A percentile compares a stretch with the other conserved stretches of the same genome.
phyloP scores from a whole-genome alignment of 2,888 invertebrate genomes.

The Caenorhabditis sulstoni region DNA sequence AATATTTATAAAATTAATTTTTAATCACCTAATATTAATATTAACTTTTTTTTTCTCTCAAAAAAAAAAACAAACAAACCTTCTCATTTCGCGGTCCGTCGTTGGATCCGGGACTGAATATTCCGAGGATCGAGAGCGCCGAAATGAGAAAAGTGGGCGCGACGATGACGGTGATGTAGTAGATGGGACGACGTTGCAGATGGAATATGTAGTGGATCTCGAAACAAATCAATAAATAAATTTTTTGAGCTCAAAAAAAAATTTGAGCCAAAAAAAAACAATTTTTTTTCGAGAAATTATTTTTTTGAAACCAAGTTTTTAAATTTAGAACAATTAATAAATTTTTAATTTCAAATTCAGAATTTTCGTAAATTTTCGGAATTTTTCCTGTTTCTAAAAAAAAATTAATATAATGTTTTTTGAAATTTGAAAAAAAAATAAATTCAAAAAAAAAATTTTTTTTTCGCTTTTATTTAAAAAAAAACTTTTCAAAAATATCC shows the following conservation, averaged over 20 bases:
- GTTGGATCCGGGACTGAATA: conserved; percentile 75
- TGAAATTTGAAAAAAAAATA: too few relatives aligned
- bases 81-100: conserved; percentile 77
- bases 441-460: conserved; percentile 30
- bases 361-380: not conserved
- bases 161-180: conserved; percentile 78
- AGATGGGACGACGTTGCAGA: conserved; percentile 74
- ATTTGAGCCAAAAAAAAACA: not conserved
- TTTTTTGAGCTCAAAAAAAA: not conserved
- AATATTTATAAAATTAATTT: too few relatives aligned
- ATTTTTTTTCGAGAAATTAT: not conserved
- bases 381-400: not conserved
- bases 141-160: conserved; percentile 78
- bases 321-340: too few relatives aligned
- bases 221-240: conserved; percentile 38
- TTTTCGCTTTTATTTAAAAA: not conserved
- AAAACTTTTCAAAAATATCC: not conserved
- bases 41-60: too few relatives aligned
- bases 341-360: too few relatives aligned
- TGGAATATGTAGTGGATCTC: conserved; percentile 78
- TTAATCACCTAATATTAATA: too few relatives aligned
- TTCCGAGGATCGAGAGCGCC: conserved; percentile 75
- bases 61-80: conserved; percentile 36
- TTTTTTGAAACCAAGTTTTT: too few relatives aligned
- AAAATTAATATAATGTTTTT: conserved; percentile 5